A percentile compares a stretch with the other conserved stretches of the same genome.
Evolutionary conservation across 2,888 invertebrate genomes (phyloP).

Genomic region (Diachrysia chrysitis): DNA sequence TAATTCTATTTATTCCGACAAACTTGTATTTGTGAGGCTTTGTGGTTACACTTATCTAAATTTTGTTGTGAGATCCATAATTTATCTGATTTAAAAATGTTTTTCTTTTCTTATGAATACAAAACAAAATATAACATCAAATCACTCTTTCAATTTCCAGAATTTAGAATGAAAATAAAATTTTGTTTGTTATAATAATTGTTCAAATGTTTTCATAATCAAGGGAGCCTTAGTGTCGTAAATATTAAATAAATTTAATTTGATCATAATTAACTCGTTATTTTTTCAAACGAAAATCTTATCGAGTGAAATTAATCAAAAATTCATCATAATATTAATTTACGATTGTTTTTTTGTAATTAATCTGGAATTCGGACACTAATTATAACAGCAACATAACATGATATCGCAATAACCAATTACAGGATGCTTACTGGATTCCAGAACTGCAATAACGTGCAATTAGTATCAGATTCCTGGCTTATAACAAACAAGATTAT

Average conservation of each 20-base stretch:
- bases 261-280: neutral
- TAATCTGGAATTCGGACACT: neutral
- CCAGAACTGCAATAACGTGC: constrained; percentile 28
- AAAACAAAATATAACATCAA: neutral
- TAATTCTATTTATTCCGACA: constrained; percentile 26
- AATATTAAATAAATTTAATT: neutral
- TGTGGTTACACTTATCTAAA: neutral
- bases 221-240: neutral
- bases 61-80: neutral
- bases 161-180: neutral
- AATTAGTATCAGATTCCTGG: constrained; percentile 41
- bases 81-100: neutral
- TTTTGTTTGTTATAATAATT: neutral
- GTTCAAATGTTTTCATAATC: neutral
- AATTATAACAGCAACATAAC: neutral
- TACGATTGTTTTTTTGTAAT: neutral
- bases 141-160: neutral
- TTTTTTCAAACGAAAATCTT: neutral
- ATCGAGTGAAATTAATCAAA: neutral
- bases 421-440: constrained; percentile 19
- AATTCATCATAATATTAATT: neutral
- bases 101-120: neutral
- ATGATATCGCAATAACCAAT: constrained; percentile 26
- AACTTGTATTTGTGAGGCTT: constrained; percentile 14
- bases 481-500: constrained; percentile 33